Base-by-base conservation (phyloP, 2,888 invertebrate species). In the Clitarchus hookeri region DNA sequence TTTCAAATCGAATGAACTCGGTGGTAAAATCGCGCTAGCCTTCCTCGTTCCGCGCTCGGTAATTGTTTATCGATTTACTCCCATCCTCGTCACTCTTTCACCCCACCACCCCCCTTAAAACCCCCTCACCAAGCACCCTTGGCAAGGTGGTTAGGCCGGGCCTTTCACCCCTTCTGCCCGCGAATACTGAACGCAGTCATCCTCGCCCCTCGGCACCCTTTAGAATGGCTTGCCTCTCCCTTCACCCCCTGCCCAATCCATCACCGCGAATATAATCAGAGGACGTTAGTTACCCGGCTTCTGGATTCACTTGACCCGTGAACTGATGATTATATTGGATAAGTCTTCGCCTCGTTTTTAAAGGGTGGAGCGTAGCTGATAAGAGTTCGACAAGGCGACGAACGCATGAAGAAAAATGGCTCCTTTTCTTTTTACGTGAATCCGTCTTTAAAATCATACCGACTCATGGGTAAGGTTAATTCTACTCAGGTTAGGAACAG, bases 1-100 rank as follows among this genome's bases (percentile, higher is more conserved):
- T 65, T 65, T 65, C 65, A 65, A 65, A 65, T 65, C 65, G 65
- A 65, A 65, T 65, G 65, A 65, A 65, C 65, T 65, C 65, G 65
- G 65, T 65, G 65, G 65, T 65, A 65, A 65, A 65, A 65, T 65
- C 65, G 65, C 65, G 53, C 36, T 0, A 65, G 16, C 23, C 65
- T 23, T 8, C 65, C 65, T 65, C 65, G n/a, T 65, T n/a, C 23
- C 65, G n/a, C 8, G 65, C n/a, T 19, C 65, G n/a, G 65, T 65
- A 65, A 65, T 65, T 65, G 65, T 65, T 65, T 65, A 65, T 65
- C 65, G 65, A 65, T 65, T 65, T 65, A 6, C n/a, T 65, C 65
- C 19, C 65, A 6, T 19, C 65, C 65, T 65, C 65, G 65, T 3
- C n/a, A 0, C 65, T 23, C 65, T 23, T 65, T n/a, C n/a, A 11